Evolutionary conservation across 2,888 invertebrate species (phyloP), one percentile per base, ranked within the genome.

Genomic region (Malthinus seriepunctatus): DNA sequence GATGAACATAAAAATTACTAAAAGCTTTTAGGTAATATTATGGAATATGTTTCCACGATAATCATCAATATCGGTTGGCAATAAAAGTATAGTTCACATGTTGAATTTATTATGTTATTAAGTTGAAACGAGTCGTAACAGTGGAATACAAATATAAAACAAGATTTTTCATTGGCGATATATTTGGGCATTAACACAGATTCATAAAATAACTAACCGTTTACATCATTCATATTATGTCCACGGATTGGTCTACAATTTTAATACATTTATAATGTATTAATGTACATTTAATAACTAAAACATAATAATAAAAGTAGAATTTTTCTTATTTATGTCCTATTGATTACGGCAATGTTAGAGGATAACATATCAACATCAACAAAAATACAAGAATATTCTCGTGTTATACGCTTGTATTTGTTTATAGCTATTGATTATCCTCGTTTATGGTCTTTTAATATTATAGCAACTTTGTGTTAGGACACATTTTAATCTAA

Each of bases 21-120:
- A 59, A 59, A 59, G 59, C 56, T 60, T 61, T 61, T 56, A 56
- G 51, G 44, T 34, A 48, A 50, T 44, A 42, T 42, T 51, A 54
- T 34, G 52, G 48, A 56, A 60, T 56, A 55, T 50, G 56, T 55
- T 51, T 60, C 56, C 60, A 48, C 56, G 42, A 51, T 56, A 60
- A 60, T 61, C 60, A 56, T 61, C 56, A 51, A 54, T 61, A 61
- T 61, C 60, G 60, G 44, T 45, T 32, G 34, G 53, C 60, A 34
- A 56, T 61, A 61, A 73, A 76, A 74, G 73, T 74, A 72, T 71
- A 74, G 73, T 75, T 73, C 75, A 74, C 75, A 76, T 76, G 76
- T 75, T 75, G 70, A 76, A 76, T 76, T 76, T 76, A 76, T 75
- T 76, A 74, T 75, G 76, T 73, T 76, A 76, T 76, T 76, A 76